These are phyloP conservation scores for Lycaena phlaeas DNA, from an alignment of 2,888 invertebrate species.

Conservation along the genomic window DNA sequence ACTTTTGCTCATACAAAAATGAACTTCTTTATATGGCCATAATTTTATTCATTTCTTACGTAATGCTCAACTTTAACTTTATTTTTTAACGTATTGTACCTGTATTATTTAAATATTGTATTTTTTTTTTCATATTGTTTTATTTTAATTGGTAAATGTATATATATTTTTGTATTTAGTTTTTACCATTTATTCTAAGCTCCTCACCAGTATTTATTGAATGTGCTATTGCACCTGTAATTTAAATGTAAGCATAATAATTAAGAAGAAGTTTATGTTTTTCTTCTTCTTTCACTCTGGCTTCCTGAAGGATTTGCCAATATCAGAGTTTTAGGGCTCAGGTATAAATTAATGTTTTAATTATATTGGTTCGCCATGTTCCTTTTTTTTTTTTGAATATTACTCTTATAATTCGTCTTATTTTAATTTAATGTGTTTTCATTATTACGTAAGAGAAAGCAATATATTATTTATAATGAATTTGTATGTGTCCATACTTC, in stretches of 20 bases:
- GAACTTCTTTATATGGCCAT: not conserved
- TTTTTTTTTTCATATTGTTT: not conserved
- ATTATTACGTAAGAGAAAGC: no score
- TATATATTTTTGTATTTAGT: not conserved
- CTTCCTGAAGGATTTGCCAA: no score
- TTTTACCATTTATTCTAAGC: conserved; percentile 2
- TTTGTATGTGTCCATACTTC: no score
- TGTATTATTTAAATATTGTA: not conserved
- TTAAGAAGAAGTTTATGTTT: not conserved
- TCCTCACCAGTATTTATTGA: conserved; percentile 7
- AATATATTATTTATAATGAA: no score
- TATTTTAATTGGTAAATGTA: not conserved
- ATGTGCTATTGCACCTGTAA: conserved; percentile 6
- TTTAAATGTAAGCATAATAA: not conserved
- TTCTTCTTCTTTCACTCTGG: no score
- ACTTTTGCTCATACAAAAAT: not conserved
- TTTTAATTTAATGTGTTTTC: no score
- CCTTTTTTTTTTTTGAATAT: no score
- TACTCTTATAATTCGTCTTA: no score
- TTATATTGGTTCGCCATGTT: no score
- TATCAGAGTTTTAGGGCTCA: no score
- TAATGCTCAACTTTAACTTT: conserved; percentile 4
- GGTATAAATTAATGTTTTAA: no score
- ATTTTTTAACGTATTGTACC: not conserved
- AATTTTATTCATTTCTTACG: not conserved